Evolutionary conservation across 2,113 vertebrate species (phyloP), one percentile per base, ranked within the genome.

Genomic region (Phaetusa simplex): DNA sequence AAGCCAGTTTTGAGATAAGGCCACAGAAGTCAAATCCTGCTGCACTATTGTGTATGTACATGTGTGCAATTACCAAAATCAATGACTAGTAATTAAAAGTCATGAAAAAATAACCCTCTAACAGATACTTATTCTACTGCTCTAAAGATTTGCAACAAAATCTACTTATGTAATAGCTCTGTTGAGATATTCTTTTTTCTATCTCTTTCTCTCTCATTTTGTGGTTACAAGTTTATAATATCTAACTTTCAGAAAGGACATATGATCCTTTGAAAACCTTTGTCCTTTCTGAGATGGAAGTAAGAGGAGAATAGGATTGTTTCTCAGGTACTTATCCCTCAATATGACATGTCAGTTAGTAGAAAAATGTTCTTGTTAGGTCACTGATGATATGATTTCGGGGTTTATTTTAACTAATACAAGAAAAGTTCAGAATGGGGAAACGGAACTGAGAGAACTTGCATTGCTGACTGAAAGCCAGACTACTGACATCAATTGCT

Each of bases 11-110:
- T 61, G 45, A 64, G 72, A 66, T 59, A 79, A 93, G 86, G 5
- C 34, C 26, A 59, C 49, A 83, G 73, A 69, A 53, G 11, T 22
- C 29, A 94, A 95, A 86, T 80, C 78, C 58, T 83, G 71, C 56
- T 90, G 84, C 82, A 85, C 26, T 20, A 14, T n/a, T 87, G 84
- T 82, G 62, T 27, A 12, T 10, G 62, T 61, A 23, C 50, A 29
- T 88, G 52, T 67, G 72, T 81, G 76, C 62, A 92, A 90, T 43
- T 83, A 94, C 43, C 72, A 82, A 80, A 83, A 83, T 30, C 71
- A 83, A 94, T 30, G 38, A 82, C n/a, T 45, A 45, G 66, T 45
- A 94, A 95, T 90, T 96, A 95, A 91, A 96, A 95, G 58, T 24
- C 21, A 72, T 70, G 73, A 52, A 89, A 82, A 94, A 94, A 86